These are phyloP conservation scores for Atethmia centrago DNA, from an alignment of 2,888 invertebrate species.

Conservation along the genomic window DNA sequence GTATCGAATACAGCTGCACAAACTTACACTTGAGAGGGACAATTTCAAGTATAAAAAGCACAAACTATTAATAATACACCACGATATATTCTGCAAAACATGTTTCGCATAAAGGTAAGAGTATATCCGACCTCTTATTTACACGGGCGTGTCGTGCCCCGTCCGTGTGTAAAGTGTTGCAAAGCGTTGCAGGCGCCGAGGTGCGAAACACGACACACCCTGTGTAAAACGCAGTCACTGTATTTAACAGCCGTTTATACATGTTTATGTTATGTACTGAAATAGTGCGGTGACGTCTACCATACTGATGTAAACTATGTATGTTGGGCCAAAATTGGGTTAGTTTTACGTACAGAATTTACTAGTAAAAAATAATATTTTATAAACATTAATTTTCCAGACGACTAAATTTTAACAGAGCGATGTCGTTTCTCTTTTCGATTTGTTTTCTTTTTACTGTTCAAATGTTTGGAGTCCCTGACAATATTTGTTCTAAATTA, in stretches of 20 bases:
- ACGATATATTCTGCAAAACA: conserved; percentile 47
- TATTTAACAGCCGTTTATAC: conserved; percentile 21
- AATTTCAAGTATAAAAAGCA: conserved; percentile 9
- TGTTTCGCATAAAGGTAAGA: conserved; percentile 15
- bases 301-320: conserved; percentile 1
- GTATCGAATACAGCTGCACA: not conserved
- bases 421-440: not conserved
- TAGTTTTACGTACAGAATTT: not conserved
- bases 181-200: conserved; percentile 21
- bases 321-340: not conserved
- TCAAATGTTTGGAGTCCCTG: not conserved
- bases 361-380: too few species aligned
- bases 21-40: not conserved
- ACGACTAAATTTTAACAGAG: not conserved
- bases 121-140: conserved; percentile 28
- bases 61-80: conserved; percentile 8
- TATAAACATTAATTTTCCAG: not conserved
- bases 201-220: conserved; percentile 43
- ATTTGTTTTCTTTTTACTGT: not conserved
- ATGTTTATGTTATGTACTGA: not conserved
- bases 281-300: conserved; percentile 3
- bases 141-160: conserved; percentile 7
- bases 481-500: not conserved
- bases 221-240: conserved; percentile 41
- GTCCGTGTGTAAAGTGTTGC: conserved; percentile 15